phyloP scores from a whole-genome alignment of 2,113 vertebrate genomes.

The Rhynchomys soricoides region DNA sequence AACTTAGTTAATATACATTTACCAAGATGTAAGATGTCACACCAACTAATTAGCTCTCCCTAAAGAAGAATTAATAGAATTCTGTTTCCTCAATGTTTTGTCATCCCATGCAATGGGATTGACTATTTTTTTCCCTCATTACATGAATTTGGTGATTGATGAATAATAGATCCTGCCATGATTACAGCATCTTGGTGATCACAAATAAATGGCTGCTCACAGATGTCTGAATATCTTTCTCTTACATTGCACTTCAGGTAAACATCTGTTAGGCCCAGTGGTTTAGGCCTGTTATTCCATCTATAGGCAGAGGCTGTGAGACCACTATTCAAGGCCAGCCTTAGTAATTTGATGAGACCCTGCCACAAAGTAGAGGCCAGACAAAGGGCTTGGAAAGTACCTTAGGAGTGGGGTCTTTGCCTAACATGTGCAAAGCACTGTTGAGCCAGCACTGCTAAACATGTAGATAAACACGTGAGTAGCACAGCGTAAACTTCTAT shows the following conservation, averaged over 20 bases:
- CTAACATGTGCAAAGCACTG: background rate
- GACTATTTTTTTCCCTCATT: background rate
- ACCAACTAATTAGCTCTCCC: slow-evolving; percentile 53
- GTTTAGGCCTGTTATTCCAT: background rate
- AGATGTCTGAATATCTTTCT: slow-evolving; percentile 3
- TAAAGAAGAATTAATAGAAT: slow-evolving; percentile 51
- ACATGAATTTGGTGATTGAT: background rate
- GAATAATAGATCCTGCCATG: slow-evolving; percentile 3
- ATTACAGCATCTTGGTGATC: background rate
- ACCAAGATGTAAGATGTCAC: slow-evolving; percentile 51
- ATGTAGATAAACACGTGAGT: background rate
- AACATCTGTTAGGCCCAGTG: background rate
- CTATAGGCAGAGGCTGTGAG: background rate
- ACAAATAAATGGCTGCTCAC: slow-evolving; percentile 24
- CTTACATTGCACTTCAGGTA: slow-evolving; percentile 21
- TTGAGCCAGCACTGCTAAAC: background rate
- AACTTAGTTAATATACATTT: slow-evolving; percentile 50
- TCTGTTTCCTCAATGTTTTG: slow-evolving; percentile 51
- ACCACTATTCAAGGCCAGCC: background rate
- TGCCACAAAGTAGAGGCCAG: background rate
- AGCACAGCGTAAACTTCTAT: background rate
- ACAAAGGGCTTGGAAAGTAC: no score
- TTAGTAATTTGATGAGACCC: background rate
- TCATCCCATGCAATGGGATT: slow-evolving; percentile 6
- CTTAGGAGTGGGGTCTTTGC: background rate